Evolutionary conservation across 1,140 invertebrate genomes (phyloP), one percentile per base, ranked within the genome.

Genomic region (Aphaenogaster rudis): DNA sequence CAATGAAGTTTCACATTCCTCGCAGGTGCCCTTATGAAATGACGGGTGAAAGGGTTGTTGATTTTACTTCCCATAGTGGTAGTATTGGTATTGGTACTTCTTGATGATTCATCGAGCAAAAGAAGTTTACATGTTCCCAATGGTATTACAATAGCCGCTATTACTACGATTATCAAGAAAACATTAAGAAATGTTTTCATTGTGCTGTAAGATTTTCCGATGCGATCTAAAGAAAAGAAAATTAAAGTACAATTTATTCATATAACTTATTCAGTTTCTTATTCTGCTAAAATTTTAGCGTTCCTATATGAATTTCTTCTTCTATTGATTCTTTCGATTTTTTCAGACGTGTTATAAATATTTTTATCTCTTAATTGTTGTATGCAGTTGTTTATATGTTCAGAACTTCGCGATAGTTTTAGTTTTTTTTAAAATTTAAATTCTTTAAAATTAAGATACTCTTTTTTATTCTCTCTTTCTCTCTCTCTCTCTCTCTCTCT

Each of bases 111-210:
- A 28, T 28, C 28, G 28, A 28, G 28, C 28, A 28, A 28, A 28
- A 28, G 28, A 28, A 36, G 36, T 42, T 66, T 42, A 66, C 63
- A 66, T 66, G 63, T 66, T 42, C 63, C 63, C 36, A 66, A n/a
- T 66, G 63, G 8, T 66, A 66, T 66, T 17, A 9, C 17, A 42
- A n/a, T 64, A 17, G 36, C 17, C 33, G 36, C 63, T 39, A 66
- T 63, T 63, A 63, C 17, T 4, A 39, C 7, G 36, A 42, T 39
- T 39, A n/a, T 17, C 17, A 66, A 42, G 63, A 66, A 42, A 42
- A 42, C 8, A 66, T 66, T 39, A 66, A 66, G 17, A n/a, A 42
- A 66, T n/a, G 36, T 36, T n/a, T 66, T 66, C 63, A 66, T 66
- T 2, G 15, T 42, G 17, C 5, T 39, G 15, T 1, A 6, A 36